Evolutionary conservation across 1,140 invertebrate species (phyloP).

Genomic region (Cotesia vestalis): DNA sequence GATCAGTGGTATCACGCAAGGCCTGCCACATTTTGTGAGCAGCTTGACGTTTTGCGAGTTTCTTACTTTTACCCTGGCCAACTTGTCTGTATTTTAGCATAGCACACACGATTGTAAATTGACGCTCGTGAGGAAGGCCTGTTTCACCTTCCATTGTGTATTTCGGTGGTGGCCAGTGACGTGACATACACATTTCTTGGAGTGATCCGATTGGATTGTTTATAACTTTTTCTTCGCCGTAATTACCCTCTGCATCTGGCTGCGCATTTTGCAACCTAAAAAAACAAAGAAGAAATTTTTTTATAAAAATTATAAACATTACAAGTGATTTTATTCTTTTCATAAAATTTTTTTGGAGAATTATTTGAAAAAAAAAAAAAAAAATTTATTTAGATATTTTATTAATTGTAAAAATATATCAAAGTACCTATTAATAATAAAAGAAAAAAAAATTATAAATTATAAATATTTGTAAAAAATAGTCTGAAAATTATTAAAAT

Average conservation of each 20-base stretch:
- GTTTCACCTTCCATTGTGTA: conserved; percentile 91
- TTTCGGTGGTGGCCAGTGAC: conserved; percentile 90
- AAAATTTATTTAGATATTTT: too few relatives aligned
- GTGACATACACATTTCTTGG: conserved; percentile 96
- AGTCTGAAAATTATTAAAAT: too few relatives aligned
- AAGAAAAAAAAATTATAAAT: too few relatives aligned
- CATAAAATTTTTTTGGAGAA: too few relatives aligned
- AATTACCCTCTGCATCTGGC: conserved; percentile 55
- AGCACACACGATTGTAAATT: conserved; percentile 91
- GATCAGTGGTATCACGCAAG: conserved; percentile 75
- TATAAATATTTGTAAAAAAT: too few relatives aligned
- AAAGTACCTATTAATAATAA: too few relatives aligned
- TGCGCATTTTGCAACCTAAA: conserved; percentile 53
- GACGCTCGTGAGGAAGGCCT: conserved; percentile 91
- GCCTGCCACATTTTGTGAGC: conserved; percentile 92
- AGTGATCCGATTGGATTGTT: conserved; percentile 95
- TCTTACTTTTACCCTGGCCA: conserved; percentile 93
- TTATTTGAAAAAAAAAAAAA: too few relatives aligned
- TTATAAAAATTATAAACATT: neutral
- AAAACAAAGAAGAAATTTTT: conserved; percentile 24
- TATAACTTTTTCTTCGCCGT: conserved; percentile 74
- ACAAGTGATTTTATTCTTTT: neutral
- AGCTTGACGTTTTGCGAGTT: conserved; percentile 92
- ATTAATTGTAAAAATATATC: too few relatives aligned
- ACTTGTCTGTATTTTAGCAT: conserved; percentile 84